A percentile compares a stretch with the other conserved stretches of the same genome.
phyloP scores from a whole-genome alignment of 2,797 vertebrate genomes.

The Hylomyscus alleni region DNA sequence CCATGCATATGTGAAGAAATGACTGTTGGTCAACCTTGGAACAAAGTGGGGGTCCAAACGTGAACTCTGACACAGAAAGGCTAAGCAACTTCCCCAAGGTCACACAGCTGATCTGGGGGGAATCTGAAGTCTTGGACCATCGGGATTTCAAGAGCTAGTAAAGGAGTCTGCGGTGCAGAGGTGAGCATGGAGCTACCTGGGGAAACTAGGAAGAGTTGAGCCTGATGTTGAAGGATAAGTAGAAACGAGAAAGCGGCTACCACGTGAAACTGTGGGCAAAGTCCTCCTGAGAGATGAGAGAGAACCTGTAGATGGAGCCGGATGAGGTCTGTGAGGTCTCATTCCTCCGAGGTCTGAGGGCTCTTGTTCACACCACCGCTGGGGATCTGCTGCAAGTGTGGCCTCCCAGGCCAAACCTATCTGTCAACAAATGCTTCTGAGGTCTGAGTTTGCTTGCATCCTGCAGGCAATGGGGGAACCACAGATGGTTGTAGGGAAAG shows the following conservation, averaged over 20 bases:
- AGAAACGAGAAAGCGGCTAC: not conserved
- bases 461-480: not conserved
- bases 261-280: not conserved
- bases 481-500: not conserved
- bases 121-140: not conserved
- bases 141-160: not conserved
- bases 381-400: not conserved
- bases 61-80: not conserved
- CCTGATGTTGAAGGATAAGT: not conserved
- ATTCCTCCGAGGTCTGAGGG: rapidly evolving
- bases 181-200: not conserved
- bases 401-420: not conserved
- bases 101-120: not conserved
- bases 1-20: not conserved
- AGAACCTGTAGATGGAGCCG: not conserved
- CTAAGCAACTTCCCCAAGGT: not conserved
- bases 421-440: not conserved
- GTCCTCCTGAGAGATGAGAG: not conserved
- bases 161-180: not conserved
- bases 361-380: too few species aligned
- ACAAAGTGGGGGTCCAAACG: not conserved
- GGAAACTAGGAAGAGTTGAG: not conserved
- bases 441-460: not conserved
- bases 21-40: not conserved
- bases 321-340: not conserved